Conservation (phyloP, 1,140 invertebrate species). For the Sitobion miscanthi region DNA sequence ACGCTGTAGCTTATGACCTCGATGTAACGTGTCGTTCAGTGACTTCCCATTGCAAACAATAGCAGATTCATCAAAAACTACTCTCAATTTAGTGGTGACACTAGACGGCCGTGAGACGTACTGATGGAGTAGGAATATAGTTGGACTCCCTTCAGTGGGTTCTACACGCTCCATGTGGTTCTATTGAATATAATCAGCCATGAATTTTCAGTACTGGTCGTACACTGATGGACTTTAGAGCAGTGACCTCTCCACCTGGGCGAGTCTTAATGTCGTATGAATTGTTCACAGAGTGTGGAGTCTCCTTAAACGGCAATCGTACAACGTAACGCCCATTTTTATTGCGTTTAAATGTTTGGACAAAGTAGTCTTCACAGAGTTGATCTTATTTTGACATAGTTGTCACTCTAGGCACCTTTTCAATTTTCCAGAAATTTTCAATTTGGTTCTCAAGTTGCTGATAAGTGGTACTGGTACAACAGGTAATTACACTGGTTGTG, state of each 20-base stretch:
- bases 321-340: neutral
- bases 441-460: neutral
- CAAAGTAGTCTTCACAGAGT: neutral
- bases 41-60: slow-evolving; percentile 38
- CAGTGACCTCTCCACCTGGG: neutral
- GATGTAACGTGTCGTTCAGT: slow-evolving; percentile 60
- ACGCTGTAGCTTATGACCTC: slow-evolving; percentile 58
- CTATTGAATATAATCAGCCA: neutral
- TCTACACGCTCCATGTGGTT: neutral
- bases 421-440: neutral
- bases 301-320: neutral
- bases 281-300: neutral
- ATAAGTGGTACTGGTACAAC: neutral
- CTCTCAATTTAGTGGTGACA: neutral
- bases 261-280: neutral
- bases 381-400: neutral
- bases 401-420: neutral
- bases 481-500: no score
- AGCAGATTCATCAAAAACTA: neutral
- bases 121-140: neutral
- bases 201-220: neutral
- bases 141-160: neutral
- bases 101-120: neutral
- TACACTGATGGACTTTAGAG: neutral
- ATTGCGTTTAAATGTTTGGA: neutral